phyloP scores from a whole-genome alignment of 2,888 invertebrate genomes.

The Rhodophaea formosa region DNA sequence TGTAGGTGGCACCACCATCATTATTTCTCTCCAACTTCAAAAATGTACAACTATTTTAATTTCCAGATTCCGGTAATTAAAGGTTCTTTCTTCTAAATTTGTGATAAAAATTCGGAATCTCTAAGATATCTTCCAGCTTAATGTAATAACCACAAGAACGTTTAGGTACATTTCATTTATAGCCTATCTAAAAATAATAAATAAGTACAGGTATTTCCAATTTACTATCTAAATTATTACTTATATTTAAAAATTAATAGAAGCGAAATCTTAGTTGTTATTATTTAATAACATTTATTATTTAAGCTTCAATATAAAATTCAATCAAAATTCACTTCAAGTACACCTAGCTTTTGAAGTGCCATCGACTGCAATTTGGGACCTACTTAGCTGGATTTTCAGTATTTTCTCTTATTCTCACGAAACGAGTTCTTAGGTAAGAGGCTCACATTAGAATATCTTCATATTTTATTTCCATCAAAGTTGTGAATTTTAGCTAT shows the following conservation, averaged over 20 bases:
- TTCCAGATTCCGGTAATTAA: too few relatives aligned
- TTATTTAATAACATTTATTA: slow-evolving; percentile 4
- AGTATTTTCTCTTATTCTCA: too few relatives aligned
- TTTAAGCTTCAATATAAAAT: not conserved
- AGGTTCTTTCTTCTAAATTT: too few relatives aligned
- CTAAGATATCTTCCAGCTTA: not conserved
- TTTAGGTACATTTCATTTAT: not conserved
- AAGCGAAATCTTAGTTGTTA: slow-evolving; percentile 15
- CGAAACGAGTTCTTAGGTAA: too few relatives aligned
- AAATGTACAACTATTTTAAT: too few relatives aligned
- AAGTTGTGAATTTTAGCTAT: too few relatives aligned
- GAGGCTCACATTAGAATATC: too few relatives aligned
- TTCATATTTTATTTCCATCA: too few relatives aligned
- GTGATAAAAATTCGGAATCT: too few relatives aligned
- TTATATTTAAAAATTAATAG: slow-evolving; percentile 4
- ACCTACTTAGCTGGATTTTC: too few relatives aligned
- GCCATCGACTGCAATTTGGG: not conserved
- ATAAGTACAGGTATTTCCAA: not conserved
- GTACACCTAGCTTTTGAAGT: not conserved
- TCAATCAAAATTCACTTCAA: not conserved
- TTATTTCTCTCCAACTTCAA: too few relatives aligned
- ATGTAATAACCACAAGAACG: not conserved
- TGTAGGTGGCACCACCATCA: too few relatives aligned
- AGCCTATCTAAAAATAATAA: slow-evolving; percentile 1
- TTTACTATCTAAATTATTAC: slow-evolving; percentile 1